Percentiles rank a stretch among this genome's conserved stretches.
Evolutionary conservation across 2,888 invertebrate species (phyloP).

Genomic region (Torymus auratus): DNA sequence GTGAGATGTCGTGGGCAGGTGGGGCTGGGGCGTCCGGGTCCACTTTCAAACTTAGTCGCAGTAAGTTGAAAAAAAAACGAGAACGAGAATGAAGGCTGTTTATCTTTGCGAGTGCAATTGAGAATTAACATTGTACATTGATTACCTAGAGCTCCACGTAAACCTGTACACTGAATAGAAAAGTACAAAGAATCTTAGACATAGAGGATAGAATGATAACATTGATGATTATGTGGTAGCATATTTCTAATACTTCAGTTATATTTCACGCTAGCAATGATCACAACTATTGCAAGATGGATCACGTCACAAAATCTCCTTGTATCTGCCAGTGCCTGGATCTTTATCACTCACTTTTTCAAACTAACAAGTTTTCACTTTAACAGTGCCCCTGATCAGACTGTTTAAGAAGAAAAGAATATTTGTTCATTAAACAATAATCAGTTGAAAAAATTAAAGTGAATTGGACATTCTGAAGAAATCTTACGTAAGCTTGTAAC

Average conservation of each 20-base stretch:
- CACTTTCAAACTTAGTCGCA: constrained; percentile 51
- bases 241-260: constrained; percentile 3
- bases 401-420: background rate
- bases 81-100: background rate
- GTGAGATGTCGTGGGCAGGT: constrained; percentile 59
- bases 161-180: background rate
- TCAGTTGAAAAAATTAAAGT: background rate
- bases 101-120: background rate
- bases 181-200: constrained; percentile 16
- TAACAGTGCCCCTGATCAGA: constrained; percentile 54
- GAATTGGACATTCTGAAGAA: constrained; percentile 15
- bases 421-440: background rate
- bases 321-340: constrained; percentile 2
- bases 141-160: no score
- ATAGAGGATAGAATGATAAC: constrained; percentile 11
- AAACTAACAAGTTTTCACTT: constrained; percentile 35
- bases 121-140: no score
- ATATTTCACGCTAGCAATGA: background rate
- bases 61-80: constrained; percentile 48
- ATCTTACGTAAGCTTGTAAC: background rate
- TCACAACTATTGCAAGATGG: constrained; percentile 3
- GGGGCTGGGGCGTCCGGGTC: constrained; percentile 57
- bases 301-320: background rate
- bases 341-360: background rate
- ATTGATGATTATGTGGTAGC: constrained; percentile 15